Percentiles rank a stretch among this genome's conserved stretches.
phyloP scores from a whole-genome alignment of 2,797 vertebrate genomes.

The Ctenochaetus hawaiiensis region DNA sequence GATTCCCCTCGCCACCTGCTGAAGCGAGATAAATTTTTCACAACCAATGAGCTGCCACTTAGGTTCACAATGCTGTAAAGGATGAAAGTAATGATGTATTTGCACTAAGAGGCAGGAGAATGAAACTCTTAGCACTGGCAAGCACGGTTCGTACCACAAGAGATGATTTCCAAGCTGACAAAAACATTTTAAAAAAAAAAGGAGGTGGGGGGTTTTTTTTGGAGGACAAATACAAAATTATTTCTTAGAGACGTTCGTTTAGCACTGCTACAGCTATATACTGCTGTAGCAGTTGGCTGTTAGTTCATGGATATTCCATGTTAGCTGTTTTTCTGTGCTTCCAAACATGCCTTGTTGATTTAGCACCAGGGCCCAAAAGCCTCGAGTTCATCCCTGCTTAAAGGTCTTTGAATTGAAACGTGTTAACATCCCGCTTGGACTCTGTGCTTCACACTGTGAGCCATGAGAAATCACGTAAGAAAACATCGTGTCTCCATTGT shows the following conservation, averaged over 20 bases:
- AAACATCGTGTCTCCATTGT: slow-evolving; percentile 40
- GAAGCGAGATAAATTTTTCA: slow-evolving; percentile 73
- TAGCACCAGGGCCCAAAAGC: slow-evolving; percentile 49
- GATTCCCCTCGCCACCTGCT: slow-evolving; percentile 70
- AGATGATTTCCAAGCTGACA: slow-evolving; percentile 54
- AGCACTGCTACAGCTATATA: slow-evolving; percentile 20
- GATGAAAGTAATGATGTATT: slow-evolving; percentile 72
- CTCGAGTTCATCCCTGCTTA: slow-evolving; percentile 49
- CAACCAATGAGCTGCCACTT: slow-evolving; percentile 64
- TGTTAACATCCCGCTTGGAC: slow-evolving; percentile 43
- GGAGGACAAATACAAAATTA: slow-evolving; percentile 21
- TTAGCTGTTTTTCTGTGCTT: slow-evolving; percentile 51
- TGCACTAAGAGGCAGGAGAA: slow-evolving; percentile 52
- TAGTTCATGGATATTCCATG: slow-evolving; percentile 34
- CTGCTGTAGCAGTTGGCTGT: slow-evolving; percentile 34
- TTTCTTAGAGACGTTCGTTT: slow-evolving; percentile 34
- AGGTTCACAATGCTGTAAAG: slow-evolving; percentile 64
- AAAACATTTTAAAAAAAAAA: slow-evolving; percentile 14
- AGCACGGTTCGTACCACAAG: slow-evolving; percentile 54
- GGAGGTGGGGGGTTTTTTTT: slow-evolving; percentile 14
- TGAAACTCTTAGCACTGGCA: slow-evolving; percentile 53
- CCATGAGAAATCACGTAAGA: slow-evolving; percentile 47
- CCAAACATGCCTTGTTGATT: slow-evolving; percentile 47
- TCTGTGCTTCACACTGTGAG: slow-evolving; percentile 51
- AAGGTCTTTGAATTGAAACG: slow-evolving; percentile 54